These are phyloP conservation scores for Phylloscopus collybita DNA, from an alignment of 2,797 vertebrate genomes.

Conservation along the genomic window DNA sequence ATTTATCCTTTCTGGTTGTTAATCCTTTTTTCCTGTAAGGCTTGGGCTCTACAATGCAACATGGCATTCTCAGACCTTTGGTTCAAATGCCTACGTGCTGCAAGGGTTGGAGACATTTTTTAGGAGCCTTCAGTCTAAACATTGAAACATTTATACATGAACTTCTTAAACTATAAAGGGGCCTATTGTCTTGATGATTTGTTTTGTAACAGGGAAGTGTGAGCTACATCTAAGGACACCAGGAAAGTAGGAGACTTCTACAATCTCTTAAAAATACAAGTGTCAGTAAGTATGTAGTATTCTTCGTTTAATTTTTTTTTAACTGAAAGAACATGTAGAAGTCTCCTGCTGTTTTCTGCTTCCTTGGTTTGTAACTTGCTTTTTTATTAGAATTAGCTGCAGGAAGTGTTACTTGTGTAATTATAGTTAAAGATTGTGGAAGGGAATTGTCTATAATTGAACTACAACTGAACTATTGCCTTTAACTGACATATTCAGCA, in stretches of 20 bases:
- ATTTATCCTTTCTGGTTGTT: not conserved
- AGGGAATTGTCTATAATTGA: not conserved
- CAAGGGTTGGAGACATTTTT: not conserved
- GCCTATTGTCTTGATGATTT: slow-evolving; percentile 10
- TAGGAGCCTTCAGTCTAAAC: not conserved
- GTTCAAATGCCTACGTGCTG: not conserved
- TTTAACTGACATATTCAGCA: not conserved
- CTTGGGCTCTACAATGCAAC: not conserved
- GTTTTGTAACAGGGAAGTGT: slow-evolving; percentile 38
- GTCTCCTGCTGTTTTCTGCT: slow-evolving; percentile 63
- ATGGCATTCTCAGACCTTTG: not conserved
- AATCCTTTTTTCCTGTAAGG: not conserved
- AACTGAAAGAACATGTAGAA: slow-evolving; percentile 6
- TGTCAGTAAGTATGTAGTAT: slow-evolving; percentile 50
- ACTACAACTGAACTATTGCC: not conserved
- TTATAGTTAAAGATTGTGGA: not conserved
- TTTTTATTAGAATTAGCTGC: not conserved
- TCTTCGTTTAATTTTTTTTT: not conserved
- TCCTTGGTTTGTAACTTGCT: slow-evolving; percentile 57
- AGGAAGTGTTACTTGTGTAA: not conserved
- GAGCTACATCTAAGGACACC: slow-evolving; percentile 48
- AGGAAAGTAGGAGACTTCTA: slow-evolving; percentile 63
- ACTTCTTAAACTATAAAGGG: not conserved
- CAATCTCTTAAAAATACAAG: slow-evolving; percentile 49
- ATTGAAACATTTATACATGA: not conserved